A percentile compares a stretch with the other conserved stretches of the same genome.
These are phyloP conservation scores for Limnephilus rhombicus DNA, from an alignment of 2,888 invertebrate genomes.

Conservation along the genomic window DNA sequence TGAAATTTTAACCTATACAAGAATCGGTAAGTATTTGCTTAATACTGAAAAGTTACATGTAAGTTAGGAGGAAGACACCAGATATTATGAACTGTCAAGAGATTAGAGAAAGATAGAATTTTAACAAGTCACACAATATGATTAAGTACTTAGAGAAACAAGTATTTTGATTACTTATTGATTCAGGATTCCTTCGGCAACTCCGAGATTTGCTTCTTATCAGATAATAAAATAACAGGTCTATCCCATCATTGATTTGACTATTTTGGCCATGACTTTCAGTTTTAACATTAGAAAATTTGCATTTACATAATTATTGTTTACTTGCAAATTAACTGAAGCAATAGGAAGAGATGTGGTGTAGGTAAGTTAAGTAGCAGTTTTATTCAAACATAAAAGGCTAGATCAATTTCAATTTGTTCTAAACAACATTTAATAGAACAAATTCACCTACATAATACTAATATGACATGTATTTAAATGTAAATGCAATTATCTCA, in stretches of 20 bases:
- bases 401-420: not conserved
- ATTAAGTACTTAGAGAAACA: not conserved
- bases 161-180: not conserved
- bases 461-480: not conserved
- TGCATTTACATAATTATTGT: too few relatives aligned
- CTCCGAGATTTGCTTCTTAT: not conserved
- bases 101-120: not conserved
- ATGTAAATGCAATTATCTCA: not conserved
- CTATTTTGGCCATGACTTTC: too few relatives aligned
- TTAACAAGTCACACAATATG: not conserved
- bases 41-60: slow-evolving; percentile 56
- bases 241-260: not conserved
- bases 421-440: too few relatives aligned
- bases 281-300: not conserved
- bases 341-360: not conserved
- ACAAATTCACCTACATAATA: not conserved
- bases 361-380: not conserved
- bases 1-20: not conserved
- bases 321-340: not conserved
- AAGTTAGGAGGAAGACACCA: slow-evolving; percentile 44
- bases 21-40: slow-evolving; percentile 33
- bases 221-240: not conserved
- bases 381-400: not conserved
- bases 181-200: not conserved
- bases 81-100: slow-evolving; percentile 14